Base-by-base conservation (phyloP, 2,888 invertebrate species). In the Leucania comma region DNA sequence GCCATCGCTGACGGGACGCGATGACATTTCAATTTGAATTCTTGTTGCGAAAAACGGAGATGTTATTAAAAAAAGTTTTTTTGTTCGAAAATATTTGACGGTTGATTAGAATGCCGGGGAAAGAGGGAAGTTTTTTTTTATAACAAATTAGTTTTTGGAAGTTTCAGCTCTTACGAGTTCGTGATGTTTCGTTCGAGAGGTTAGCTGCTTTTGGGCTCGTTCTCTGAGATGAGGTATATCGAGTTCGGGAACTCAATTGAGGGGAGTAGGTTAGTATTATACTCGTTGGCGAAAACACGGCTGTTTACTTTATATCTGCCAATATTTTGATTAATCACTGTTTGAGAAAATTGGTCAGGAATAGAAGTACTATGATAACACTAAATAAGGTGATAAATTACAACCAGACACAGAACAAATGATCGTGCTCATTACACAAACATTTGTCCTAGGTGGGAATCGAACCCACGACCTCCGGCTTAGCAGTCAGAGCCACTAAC, bases 21-120 rank as follows among this genome's bases (percentile, higher is more conserved):
- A 92, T 95, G 95, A 95, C 95, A 93, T 95, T 95, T 93, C 94
- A 94, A 95, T 95, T 95, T 94, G 92, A 93, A 94, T 94, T 93
- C 93, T 91, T 92, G 90, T 92, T 90, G 89, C 91, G 87, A 88
- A 87, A 83, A 84, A 83, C 82, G 78, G 84, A 87, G 89, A 90
- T 88, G 88, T 90, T 92, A 91, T 92, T 92, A 90, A 91, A 92
- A 91, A 90, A 91, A 88, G 86, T 86, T 90, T 90, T 86, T 90
- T 88, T 87, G 85, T 88, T 85, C 68, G 68, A 79, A 83, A 85
- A 84, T 87, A 88, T 88, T 87, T 88, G 84, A 83, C 84, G 86
- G 83, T 87, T 85, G 86, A 87, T 87, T 88, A 86, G 86, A 84
- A 89, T 82, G 68, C 67, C 61, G 69, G 66, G 57, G 64, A 24